phyloP scores from a whole-genome alignment of 1,140 invertebrate species.

The Plodia interpunctella region DNA sequence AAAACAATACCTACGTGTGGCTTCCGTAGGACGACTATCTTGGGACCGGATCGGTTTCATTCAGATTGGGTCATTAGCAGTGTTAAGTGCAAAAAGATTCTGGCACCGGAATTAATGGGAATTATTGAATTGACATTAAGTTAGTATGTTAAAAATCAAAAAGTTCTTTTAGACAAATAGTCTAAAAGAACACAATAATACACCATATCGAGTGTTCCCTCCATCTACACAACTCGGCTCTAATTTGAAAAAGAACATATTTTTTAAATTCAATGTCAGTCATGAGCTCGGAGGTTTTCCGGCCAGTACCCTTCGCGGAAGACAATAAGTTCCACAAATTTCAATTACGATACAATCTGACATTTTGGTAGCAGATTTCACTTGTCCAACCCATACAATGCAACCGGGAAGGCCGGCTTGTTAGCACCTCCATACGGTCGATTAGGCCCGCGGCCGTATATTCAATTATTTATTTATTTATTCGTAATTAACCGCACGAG shows the following conservation, averaged over 20 bases:
- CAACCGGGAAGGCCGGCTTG: constrained; percentile 41
- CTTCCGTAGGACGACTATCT: constrained; percentile 54
- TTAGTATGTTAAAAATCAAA: too few species aligned
- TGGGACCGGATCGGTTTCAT: constrained; percentile 50
- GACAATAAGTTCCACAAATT: neutral
- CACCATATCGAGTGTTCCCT: too few species aligned
- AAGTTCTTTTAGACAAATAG: too few species aligned
- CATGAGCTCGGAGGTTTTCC: neutral
- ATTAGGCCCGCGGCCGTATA: constrained; percentile 72
- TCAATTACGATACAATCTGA: constrained; percentile 9
- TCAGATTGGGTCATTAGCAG: constrained; percentile 10
- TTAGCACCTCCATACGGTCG: constrained; percentile 70
- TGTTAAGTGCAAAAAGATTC: too few species aligned
- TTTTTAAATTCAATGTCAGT: neutral
- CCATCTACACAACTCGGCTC: too few species aligned
- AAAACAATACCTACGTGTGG: constrained; percentile 44
- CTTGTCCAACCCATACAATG: constrained; percentile 21
- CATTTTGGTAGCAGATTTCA: constrained; percentile 23
- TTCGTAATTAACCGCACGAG: constrained; percentile 73
- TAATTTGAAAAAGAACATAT: too few species aligned
- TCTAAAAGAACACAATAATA: too few species aligned
- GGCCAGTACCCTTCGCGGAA: neutral
- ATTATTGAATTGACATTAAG: too few species aligned
- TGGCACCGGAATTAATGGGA: too few species aligned
- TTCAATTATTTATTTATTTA: constrained; percentile 77